phyloP scores from a whole-genome alignment of 64 coral and sea anemone genomes.

The Montipora efflorescens region DNA sequence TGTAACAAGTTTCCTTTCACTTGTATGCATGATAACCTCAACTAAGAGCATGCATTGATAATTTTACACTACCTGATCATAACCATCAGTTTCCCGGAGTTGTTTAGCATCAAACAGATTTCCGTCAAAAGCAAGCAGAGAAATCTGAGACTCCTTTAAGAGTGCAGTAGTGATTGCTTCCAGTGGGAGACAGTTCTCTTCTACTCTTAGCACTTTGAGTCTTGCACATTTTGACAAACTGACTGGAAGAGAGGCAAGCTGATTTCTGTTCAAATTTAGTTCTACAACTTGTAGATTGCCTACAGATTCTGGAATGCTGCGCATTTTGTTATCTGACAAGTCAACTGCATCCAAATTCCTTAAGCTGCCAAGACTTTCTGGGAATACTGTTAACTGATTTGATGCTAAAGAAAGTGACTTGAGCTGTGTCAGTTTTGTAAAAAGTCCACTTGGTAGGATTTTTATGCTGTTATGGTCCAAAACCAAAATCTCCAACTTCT shows the following conservation, averaged over 20 bases:
- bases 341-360: conserved; percentile 83
- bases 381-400: conserved; percentile 86
- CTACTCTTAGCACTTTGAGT: conserved; percentile 85
- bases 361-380: conserved; percentile 72
- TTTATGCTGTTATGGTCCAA: conserved; percentile 74
- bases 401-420: conserved; percentile 84
- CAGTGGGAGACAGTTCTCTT: conserved; percentile 90
- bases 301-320: conserved; percentile 67
- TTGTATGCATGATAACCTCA: too few species aligned
- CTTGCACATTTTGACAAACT: conserved; percentile 66
- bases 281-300: conserved; percentile 84
- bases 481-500: conserved; percentile 84
- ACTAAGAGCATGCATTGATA: too few species aligned
- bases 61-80: conserved; percentile 77
- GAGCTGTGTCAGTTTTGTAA: conserved; percentile 69
- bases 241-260: conserved; percentile 69
- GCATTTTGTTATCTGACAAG: conserved; percentile 87
- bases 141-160: conserved; percentile 88
- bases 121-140: conserved; percentile 85
- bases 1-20: too few species aligned
- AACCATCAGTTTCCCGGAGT: conserved; percentile 79
- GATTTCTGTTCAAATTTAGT: conserved; percentile 90
- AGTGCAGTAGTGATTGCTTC: conserved; percentile 67
- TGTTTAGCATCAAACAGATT: conserved; percentile 90
- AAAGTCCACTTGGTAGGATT: conserved; percentile 74